Evolutionary conservation across 2,113 vertebrate genomes (phyloP).

Genomic region (Theropithecus gelada): DNA sequence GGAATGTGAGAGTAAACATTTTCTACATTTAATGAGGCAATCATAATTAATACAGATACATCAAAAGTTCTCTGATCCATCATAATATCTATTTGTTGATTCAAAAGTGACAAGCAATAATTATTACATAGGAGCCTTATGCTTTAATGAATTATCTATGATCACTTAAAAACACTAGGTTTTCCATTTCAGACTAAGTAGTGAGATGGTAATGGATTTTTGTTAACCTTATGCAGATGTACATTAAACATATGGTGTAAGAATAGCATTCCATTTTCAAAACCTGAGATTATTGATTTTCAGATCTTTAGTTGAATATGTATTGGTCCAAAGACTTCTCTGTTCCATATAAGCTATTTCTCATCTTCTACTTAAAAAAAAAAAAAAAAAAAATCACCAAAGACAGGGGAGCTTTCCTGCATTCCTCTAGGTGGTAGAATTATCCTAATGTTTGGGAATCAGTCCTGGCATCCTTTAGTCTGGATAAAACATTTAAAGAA

Average conservation of each 20-base stretch:
- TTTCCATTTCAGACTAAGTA: background rate
- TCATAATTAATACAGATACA: background rate
- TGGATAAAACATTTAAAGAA: background rate
- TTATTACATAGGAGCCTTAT: background rate
- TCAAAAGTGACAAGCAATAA: background rate
- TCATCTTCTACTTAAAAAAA: background rate
- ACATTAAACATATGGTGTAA: background rate
- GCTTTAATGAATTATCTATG: background rate
- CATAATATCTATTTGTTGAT: background rate
- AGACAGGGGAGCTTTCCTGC: background rate
- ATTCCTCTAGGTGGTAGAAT: background rate
- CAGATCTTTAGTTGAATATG: background rate
- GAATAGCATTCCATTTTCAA: background rate
- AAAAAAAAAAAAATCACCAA: background rate
- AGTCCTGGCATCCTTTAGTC: background rate
- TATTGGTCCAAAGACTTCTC: background rate
- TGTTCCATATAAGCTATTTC: background rate
- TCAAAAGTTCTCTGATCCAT: background rate
- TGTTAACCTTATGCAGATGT: background rate
- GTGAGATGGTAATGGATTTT: background rate
- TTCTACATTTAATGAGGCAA: background rate
- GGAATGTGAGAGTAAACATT: background rate
- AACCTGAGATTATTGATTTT: constrained; percentile 10
- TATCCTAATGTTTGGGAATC: background rate
- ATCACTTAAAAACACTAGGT: background rate